Evolutionary conservation across 1,140 invertebrate genomes (phyloP).

Genomic region (Drosophila malerkotliana): DNA sequence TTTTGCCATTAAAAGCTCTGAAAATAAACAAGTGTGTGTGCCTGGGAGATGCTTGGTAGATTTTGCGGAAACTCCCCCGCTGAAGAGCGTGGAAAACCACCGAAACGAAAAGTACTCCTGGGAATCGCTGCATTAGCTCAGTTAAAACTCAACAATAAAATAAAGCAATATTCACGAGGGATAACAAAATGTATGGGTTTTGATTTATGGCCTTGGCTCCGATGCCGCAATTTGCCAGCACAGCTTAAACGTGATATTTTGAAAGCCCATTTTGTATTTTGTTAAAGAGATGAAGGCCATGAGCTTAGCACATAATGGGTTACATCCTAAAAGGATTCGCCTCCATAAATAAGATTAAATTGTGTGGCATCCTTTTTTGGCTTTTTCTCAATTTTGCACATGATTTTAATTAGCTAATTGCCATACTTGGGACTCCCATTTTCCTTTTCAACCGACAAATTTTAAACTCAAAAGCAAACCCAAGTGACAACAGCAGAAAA

Average conservation of each 20-base stretch:
- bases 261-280: slow-evolving; percentile 24
- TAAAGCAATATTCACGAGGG: slow-evolving; percentile 23
- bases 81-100: neutral
- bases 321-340: slow-evolving; percentile 19
- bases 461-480: neutral
- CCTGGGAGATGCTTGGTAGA: neutral
- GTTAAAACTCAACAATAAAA: slow-evolving; percentile 39
- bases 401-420: slow-evolving; percentile 34
- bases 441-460: neutral
- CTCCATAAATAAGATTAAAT: slow-evolving; percentile 30
- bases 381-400: neutral
- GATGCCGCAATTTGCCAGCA: slow-evolving; percentile 42
- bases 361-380: neutral
- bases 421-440: neutral
- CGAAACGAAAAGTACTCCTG: slow-evolving; percentile 10
- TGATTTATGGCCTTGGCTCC: slow-evolving; percentile 55
- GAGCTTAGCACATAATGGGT: slow-evolving; percentile 6
- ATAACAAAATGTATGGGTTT: slow-evolving; percentile 61
- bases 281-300: neutral
- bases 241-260: slow-evolving; percentile 54
- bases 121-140: slow-evolving; percentile 29
- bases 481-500: slow-evolving; percentile 4
- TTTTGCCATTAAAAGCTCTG: slow-evolving; percentile 52
- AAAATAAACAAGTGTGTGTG: slow-evolving; percentile 40
- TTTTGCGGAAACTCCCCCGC: slow-evolving; percentile 1